phyloP scores from a whole-genome alignment of 35 echinoderm and acorn worm genomes.

The Lytechinus pictus region DNA sequence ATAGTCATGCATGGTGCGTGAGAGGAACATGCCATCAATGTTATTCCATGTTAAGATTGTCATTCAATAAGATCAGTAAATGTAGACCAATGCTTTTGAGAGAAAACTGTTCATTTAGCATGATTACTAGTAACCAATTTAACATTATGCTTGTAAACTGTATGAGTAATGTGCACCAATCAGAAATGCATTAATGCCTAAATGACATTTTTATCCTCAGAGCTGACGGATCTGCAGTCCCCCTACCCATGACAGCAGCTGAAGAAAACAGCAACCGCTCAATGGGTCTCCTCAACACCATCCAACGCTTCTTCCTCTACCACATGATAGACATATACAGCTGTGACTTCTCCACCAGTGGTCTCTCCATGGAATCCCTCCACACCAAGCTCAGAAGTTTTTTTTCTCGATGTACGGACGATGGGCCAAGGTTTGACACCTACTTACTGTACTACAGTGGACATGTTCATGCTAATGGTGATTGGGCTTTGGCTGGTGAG shows the following conservation, averaged over 20 bases:
- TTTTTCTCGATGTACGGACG: constrained; percentile 57
- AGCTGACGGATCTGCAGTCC: constrained; percentile 70
- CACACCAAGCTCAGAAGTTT: constrained; percentile 81
- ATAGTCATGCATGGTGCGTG: neutral
- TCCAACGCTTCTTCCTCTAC: constrained; percentile 88
- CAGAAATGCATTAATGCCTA: neutral
- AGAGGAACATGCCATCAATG: too few species aligned
- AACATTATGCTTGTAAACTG: too few species aligned
- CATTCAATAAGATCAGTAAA: too few species aligned
- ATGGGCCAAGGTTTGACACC: constrained; percentile 86
- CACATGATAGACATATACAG: constrained; percentile 97
- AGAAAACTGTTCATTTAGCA: too few species aligned
- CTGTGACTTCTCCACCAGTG: constrained; percentile 93
- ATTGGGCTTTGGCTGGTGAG: constrained; percentile 94
- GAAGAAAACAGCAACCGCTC: constrained; percentile 85
- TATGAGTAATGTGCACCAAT: too few species aligned
- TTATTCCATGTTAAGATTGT: too few species aligned
- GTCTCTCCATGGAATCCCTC: constrained; percentile 62
- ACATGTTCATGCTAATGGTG: constrained; percentile 86
- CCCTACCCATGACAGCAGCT: constrained; percentile 67
- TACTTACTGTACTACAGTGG: constrained; percentile 95
- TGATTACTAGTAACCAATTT: too few species aligned
- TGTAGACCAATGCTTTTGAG: too few species aligned
- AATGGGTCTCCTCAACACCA: constrained; percentile 79
- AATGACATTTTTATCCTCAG: constrained; percentile 48